A percentile compares a stretch with the other conserved stretches of the same genome.
These are phyloP conservation scores for Chrysaora quinquecirrha DNA, from an alignment of 30 jellyfish, hydroid and myxozoan species.

Conservation along the genomic window DNA sequence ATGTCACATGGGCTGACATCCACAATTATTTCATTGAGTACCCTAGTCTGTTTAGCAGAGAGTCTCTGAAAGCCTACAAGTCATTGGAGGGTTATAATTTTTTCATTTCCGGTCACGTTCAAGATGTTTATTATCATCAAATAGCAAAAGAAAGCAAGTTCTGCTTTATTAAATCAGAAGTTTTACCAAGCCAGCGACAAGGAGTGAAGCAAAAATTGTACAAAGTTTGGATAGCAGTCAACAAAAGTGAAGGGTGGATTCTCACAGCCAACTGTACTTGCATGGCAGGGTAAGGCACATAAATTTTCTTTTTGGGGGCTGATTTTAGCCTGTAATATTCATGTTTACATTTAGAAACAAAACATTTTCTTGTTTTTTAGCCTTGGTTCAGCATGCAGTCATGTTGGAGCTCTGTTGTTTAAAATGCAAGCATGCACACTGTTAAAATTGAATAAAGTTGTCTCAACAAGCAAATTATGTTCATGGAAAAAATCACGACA, in stretches of 20 bases:
- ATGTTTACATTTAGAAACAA: too few relatives aligned
- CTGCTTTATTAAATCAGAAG: conserved; percentile 39
- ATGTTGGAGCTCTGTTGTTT: conserved; percentile 53
- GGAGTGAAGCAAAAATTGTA: neutral
- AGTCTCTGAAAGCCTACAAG: conserved; percentile 11
- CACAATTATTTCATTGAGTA: conserved; percentile 12
- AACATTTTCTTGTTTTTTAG: conserved; percentile 8
- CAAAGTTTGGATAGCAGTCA: neutral
- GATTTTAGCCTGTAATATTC: too few relatives aligned
- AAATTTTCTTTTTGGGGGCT: too few relatives aligned
- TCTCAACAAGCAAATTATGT: conserved; percentile 27
- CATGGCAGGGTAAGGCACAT: conserved; percentile 13
- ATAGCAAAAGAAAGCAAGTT: neutral
- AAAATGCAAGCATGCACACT: conserved; percentile 44
- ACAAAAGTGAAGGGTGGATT: conserved; percentile 5
- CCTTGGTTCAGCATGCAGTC: conserved; percentile 63
- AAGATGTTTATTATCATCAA: conserved; percentile 17
- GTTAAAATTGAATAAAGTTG: conserved; percentile 3
- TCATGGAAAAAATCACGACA: conserved; percentile 23
- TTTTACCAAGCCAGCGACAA: conserved; percentile 17
- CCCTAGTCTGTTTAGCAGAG: conserved; percentile 14
- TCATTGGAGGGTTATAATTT: conserved; percentile 28
- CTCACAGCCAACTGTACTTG: conserved; percentile 3
- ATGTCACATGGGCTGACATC: conserved; percentile 10
- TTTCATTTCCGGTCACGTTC: conserved; percentile 32